Evolutionary conservation across 2,113 vertebrate genomes (phyloP), one percentile per base, ranked within the genome.

Genomic region (Vicugna pacos): DNA sequence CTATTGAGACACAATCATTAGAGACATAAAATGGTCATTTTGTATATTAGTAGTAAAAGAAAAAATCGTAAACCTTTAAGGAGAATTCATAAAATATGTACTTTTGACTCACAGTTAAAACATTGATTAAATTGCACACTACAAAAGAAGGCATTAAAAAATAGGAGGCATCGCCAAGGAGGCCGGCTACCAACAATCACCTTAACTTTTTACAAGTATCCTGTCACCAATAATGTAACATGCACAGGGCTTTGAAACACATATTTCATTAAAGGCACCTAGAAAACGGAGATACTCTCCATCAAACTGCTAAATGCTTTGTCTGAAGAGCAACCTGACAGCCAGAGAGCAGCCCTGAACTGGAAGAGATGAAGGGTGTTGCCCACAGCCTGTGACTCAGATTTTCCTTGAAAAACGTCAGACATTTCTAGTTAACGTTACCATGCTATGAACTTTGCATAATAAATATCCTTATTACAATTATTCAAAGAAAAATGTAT

Each of bases 41-140:
- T 98, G 94, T 97, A 96, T 97, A 97, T 97, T 98, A 95, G 89
- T 85, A 97, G 95, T 95, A 93, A 97, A 97, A 96, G 95, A 97
- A 97, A 97, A 98, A 97, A 95, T 93, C 60, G 0, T 97, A 97
- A 98, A 97, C 94, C 89, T 97, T 98, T 98, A 97, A 98, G 75
- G 89, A 97, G 95, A 97, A 96, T 97, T 97, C 86, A 97, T 98
- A 97, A 98, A 97, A 98, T 96, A 95, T 88, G 83, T 97, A 96
- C 95, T 97, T 97, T 97, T 97, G 93, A 91, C 93, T 97, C 92
- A 97, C 15, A 97, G 82, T 92, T 92, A 97, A 97, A 97, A 93
- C 83, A 97, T 16, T 94, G 89, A 94, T 98, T 97, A 97, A 97
- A 96, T 70, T 93, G 72, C 60, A 79, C 14, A 81, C 93, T 93